Evolutionary conservation across 2,888 invertebrate species (phyloP).

Genomic region (Phrixothrix hirtus): DNA sequence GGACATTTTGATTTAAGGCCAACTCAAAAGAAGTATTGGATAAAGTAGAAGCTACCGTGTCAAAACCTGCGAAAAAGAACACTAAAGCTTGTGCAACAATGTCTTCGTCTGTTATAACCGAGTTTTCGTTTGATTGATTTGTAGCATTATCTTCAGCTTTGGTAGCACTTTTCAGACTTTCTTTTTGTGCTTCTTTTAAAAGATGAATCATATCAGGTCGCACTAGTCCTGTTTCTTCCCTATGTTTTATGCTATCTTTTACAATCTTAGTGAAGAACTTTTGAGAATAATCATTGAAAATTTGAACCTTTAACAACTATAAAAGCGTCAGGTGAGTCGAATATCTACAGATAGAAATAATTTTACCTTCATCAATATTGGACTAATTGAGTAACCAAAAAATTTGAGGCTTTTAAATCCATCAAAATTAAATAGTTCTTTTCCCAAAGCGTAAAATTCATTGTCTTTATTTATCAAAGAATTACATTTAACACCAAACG

Average conservation of each 20-base stretch:
- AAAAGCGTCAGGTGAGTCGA: too few relatives aligned
- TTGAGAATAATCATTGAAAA: too few relatives aligned
- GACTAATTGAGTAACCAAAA: too few relatives aligned
- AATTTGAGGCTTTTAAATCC: neutral
- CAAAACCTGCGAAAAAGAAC: slow-evolving; percentile 61
- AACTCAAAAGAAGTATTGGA: slow-evolving; percentile 62
- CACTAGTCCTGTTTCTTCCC: too few relatives aligned
- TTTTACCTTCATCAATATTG: neutral
- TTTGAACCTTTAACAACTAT: too few relatives aligned
- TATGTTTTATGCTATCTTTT: too few relatives aligned
- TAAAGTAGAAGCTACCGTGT: slow-evolving; percentile 56
- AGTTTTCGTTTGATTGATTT: neutral
- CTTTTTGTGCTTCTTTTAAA: slow-evolving; percentile 1
- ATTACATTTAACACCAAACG: too few relatives aligned
- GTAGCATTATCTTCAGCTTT: neutral
- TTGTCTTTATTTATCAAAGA: too few relatives aligned
- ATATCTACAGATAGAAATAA: neutral
- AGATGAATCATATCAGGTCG: too few relatives aligned
- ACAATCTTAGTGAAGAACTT: too few relatives aligned
- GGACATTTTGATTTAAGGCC: slow-evolving; percentile 62
- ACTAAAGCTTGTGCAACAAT: slow-evolving; percentile 62
- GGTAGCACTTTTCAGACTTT: too few relatives aligned
- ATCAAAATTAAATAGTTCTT: neutral
- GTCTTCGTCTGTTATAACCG: slow-evolving; percentile 50
- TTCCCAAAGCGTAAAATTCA: neutral